phyloP scores from a whole-genome alignment of 2,888 invertebrate genomes.

The Leucophenga montana region DNA sequence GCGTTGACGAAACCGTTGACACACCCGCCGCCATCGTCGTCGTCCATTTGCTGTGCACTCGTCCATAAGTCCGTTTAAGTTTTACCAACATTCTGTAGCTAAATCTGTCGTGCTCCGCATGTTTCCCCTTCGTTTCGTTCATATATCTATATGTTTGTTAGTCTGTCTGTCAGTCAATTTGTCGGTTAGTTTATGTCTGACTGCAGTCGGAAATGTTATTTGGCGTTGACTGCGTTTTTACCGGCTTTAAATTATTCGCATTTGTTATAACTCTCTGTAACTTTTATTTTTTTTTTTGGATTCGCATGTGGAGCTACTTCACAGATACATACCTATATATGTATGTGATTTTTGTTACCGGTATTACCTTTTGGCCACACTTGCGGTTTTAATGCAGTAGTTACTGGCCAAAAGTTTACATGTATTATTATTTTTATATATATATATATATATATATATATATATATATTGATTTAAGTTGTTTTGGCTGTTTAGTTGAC shows the following conservation, averaged over 20 bases:
- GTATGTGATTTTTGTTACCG: conserved; percentile 15
- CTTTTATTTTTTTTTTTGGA: not conserved
- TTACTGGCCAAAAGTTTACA: not conserved
- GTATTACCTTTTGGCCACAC: conserved; percentile 12
- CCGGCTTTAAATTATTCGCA: conserved; percentile 45
- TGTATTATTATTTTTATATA: conserved; percentile 25
- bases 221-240: conserved; percentile 50
- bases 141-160: not conserved
- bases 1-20: not conserved
- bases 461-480: not conserved
- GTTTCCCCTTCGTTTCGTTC: too few species aligned
- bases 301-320: not conserved
- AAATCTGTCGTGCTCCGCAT: too few species aligned
- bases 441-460: too few species aligned
- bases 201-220: conserved; percentile 57
- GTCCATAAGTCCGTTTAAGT: not conserved
- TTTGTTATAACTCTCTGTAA: conserved; percentile 32
- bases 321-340: not conserved
- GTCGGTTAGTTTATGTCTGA: conserved; percentile 22
- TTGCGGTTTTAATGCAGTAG: not conserved
- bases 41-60: conserved; percentile 1
- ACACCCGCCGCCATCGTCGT: conserved; percentile 1
- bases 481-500: not conserved
- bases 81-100: too few species aligned
- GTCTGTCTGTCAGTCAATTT: not conserved